These are phyloP conservation scores for Dipodomys ordii DNA, from an alignment of 2,113 vertebrate genomes.

Conservation along the genomic window DNA sequence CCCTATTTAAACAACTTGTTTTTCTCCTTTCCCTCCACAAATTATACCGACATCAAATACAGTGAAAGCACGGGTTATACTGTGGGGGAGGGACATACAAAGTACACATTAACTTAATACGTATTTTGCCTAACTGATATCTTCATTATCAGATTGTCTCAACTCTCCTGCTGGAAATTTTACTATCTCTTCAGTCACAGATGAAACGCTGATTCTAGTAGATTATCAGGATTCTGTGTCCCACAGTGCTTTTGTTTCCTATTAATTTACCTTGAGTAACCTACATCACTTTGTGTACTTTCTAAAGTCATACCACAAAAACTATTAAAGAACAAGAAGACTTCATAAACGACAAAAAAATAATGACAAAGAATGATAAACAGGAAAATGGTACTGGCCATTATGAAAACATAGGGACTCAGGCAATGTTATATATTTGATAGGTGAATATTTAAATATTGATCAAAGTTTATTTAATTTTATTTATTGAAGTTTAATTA, in stretches of 20 bases:
- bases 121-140: neutral
- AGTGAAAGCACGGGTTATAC: too few relatives aligned
- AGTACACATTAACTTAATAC: too few relatives aligned
- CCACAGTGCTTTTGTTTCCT: neutral
- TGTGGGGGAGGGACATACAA: too few relatives aligned
- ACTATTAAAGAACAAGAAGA: fast-evolving
- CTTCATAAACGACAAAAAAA: neutral
- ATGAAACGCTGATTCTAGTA: neutral
- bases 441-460: neutral
- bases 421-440: neutral
- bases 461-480: neutral
- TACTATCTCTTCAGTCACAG: neutral
- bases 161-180: neutral
- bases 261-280: neutral
- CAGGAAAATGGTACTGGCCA: too few relatives aligned
- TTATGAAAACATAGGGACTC: too few relatives aligned
- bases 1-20: too few relatives aligned
- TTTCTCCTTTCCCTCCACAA: too few relatives aligned
- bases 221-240: neutral
- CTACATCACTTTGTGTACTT: neutral
- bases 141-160: neutral
- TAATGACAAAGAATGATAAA: neutral
- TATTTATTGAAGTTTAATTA: neutral
- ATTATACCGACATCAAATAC: too few relatives aligned
- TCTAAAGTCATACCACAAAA: neutral